A percentile compares a stretch with the other conserved stretches of the same genome.
Evolutionary conservation across 1,140 invertebrate species (phyloP).

Genomic region (Scaptomyza graminum): DNA sequence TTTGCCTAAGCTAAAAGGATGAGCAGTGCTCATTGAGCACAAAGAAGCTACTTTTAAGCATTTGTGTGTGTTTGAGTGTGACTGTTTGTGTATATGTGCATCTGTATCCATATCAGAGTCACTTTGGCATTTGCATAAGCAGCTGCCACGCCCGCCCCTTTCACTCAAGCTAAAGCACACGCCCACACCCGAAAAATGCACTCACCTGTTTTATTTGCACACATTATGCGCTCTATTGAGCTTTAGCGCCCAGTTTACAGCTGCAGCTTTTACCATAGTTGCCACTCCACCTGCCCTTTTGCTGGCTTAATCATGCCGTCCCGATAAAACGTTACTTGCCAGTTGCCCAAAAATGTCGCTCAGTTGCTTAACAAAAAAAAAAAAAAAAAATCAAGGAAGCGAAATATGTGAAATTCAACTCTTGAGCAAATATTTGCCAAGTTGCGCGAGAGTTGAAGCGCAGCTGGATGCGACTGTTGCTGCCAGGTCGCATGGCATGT

Average conservation of each 20-base stretch:
- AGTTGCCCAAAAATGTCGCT: conserved; percentile 43
- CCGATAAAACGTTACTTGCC: neutral
- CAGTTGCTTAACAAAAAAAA: conserved; percentile 37
- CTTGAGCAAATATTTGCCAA: conserved; percentile 34
- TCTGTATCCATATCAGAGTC: conserved; percentile 12
- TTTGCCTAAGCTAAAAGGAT: conserved; percentile 22
- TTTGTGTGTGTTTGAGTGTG: conserved; percentile 13
- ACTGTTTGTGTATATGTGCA: neutral
- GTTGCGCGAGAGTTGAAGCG: neutral
- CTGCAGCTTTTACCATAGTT: neutral
- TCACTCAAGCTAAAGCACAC: neutral
- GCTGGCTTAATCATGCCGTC: conserved; percentile 21
- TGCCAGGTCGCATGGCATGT: conserved; percentile 10
- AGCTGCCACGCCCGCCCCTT: conserved; percentile 39
- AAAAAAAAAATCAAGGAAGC: too few species aligned
- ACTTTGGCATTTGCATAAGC: conserved; percentile 46
- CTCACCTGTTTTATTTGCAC: conserved; percentile 76
- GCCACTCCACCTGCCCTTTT: neutral
- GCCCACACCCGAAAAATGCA: conserved; percentile 24
- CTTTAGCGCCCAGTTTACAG: conserved; percentile 31
- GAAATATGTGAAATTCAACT: conserved; percentile 21
- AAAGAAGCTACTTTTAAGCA: conserved; percentile 20
- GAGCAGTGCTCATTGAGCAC: too few species aligned
- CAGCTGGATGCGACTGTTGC: neutral
- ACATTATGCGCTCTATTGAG: conserved; percentile 77